A percentile compares a stretch with the other conserved stretches of the same genome.
Conservation (phyloP, 2,797 vertebrate genomes). For the Chelmon rostratus region DNA sequence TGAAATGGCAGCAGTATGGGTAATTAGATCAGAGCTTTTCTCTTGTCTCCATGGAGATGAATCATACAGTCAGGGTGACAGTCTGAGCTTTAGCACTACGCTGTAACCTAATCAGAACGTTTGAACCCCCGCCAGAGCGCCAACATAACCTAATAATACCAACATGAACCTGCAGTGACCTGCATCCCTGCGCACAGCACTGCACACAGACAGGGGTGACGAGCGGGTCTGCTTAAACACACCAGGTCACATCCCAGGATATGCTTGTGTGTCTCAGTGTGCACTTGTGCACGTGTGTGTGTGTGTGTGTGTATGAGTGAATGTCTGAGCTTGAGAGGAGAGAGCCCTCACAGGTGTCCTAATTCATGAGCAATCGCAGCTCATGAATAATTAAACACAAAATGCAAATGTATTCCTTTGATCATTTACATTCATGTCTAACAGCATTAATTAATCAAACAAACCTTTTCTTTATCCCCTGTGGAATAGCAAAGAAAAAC, state of each 20-base stretch:
- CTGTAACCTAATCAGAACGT: slow-evolving; percentile 81
- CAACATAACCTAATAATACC: slow-evolving; percentile 79
- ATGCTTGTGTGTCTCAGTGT: slow-evolving; percentile 33
- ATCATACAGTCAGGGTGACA: slow-evolving; percentile 82
- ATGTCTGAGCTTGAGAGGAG: slow-evolving; percentile 58
- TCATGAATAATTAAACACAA: slow-evolving; percentile 84
- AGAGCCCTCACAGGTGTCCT: slow-evolving; percentile 80
- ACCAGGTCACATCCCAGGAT: slow-evolving; percentile 71
- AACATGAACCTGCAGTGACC: slow-evolving; percentile 79
- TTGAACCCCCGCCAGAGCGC: slow-evolving; percentile 77
- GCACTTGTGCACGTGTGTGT: slow-evolving; percentile 23
- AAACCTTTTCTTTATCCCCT: slow-evolving; percentile 82
- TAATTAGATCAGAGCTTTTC: slow-evolving; percentile 84
- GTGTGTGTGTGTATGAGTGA: slow-evolving; percentile 37
- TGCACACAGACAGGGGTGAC: slow-evolving; percentile 62
- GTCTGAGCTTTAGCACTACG: slow-evolving; percentile 77
- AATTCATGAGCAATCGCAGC: slow-evolving; percentile 78
- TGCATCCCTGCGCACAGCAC: slow-evolving; percentile 64
- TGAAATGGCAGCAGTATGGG: slow-evolving; percentile 73
- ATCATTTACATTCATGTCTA: slow-evolving; percentile 84
- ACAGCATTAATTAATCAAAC: slow-evolving; percentile 87
- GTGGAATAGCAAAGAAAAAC: slow-evolving; percentile 58
- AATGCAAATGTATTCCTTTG: slow-evolving; percentile 84
- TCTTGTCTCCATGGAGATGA: slow-evolving; percentile 85
- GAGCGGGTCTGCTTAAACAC: slow-evolving; percentile 73